Evolutionary conservation across 2,888 invertebrate genomes (phyloP).

Genomic region (Rhingia campestris): DNA sequence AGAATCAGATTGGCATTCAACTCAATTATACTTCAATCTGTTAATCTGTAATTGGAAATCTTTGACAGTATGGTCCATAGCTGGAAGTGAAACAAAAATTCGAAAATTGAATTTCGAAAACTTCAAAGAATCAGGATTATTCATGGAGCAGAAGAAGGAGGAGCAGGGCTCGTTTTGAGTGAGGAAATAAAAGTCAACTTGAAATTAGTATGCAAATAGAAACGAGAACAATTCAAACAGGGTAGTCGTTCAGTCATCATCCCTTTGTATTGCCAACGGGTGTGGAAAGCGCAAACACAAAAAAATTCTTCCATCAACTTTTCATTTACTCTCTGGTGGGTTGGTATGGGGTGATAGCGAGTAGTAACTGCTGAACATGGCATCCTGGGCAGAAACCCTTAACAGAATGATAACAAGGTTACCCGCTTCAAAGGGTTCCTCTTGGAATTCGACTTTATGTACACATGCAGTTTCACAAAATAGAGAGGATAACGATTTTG

Average conservation of each 20-base stretch:
- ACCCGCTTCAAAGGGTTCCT: slow-evolving; percentile 60
- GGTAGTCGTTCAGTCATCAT: not conserved
- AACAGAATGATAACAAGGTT: slow-evolving; percentile 60
- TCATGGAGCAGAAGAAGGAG: slow-evolving; percentile 13
- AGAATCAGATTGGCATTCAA: slow-evolving; percentile 31
- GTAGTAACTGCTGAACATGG: slow-evolving; percentile 34
- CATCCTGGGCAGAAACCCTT: slow-evolving; percentile 12
- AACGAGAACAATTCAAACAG: slow-evolving; percentile 22
- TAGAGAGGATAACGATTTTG: too few species aligned
- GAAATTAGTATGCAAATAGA: slow-evolving; percentile 71
- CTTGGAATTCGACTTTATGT: not conserved
- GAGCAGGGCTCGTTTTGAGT: not conserved
- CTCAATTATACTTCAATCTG: slow-evolving; percentile 63
- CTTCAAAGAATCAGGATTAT: slow-evolving; percentile 57
- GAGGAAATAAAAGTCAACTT: slow-evolving; percentile 65
- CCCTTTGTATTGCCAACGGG: slow-evolving; percentile 25
- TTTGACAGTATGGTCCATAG: slow-evolving; percentile 37
- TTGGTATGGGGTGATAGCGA: slow-evolving; percentile 14
- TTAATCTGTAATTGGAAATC: slow-evolving; percentile 64
- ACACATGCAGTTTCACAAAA: not conserved
- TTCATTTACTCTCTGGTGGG: slow-evolving; percentile 67
- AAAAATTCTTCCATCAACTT: slow-evolving; percentile 68
- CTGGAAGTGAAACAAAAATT: slow-evolving; percentile 32
- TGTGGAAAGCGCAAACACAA: slow-evolving; percentile 20
- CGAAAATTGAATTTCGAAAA: slow-evolving; percentile 55